phyloP scores from a whole-genome alignment of 2,888 invertebrate species.

The Clitarchus hookeri region DNA sequence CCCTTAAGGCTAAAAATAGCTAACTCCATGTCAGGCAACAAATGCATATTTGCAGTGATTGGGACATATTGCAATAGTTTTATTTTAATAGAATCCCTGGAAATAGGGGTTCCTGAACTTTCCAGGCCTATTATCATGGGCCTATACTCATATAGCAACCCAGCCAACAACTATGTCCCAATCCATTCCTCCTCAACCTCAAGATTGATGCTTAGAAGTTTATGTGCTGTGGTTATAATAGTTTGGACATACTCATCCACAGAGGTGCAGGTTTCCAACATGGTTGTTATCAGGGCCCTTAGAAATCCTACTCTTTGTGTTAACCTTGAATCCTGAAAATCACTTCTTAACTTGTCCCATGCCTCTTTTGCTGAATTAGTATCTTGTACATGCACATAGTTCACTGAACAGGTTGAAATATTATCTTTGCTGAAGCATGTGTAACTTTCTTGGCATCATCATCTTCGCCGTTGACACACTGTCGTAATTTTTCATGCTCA shows the following conservation, averaged over 20 bases:
- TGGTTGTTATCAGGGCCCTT: not conserved
- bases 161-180: not conserved
- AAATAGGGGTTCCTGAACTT: not conserved
- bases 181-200: not conserved
- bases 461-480: too few species aligned
- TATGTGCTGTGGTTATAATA: not conserved
- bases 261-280: not conserved
- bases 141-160: not conserved
- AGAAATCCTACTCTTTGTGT: not conserved
- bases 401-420: not conserved
- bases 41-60: not conserved
- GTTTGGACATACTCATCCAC: not conserved
- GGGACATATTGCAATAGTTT: not conserved
- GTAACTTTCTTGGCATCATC: too few species aligned
- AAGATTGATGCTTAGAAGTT: not conserved
- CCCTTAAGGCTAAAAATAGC: not conserved
- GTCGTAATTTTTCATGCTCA: too few species aligned
- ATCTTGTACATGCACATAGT: not conserved
- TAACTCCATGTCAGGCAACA: not conserved
- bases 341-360: not conserved
- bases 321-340: not conserved
- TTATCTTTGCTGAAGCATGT: too few species aligned
- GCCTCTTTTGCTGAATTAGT: not conserved
- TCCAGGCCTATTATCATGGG: not conserved
- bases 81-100: too few species aligned